Base-by-base conservation (phyloP, 2,888 invertebrate species). In the Caenorhabditis sp. region DNA sequence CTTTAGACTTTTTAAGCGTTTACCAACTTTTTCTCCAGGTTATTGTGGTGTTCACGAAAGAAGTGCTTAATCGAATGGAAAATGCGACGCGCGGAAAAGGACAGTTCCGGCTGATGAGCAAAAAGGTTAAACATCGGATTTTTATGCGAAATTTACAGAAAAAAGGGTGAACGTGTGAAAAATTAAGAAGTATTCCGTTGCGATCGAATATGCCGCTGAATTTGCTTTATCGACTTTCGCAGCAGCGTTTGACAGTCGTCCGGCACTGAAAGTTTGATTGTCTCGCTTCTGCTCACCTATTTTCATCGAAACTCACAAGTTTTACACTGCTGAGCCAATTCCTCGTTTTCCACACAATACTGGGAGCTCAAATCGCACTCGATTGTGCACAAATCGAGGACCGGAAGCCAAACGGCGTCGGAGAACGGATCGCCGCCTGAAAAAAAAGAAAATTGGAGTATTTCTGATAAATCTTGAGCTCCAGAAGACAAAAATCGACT, bases 321-420 rank as follows among this genome's bases (percentile, higher is more conserved):
- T 53, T 82, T 85, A 72, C 87, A 87, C 52, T 80, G 79, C 63
- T 87, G 87, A 20, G 76, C 68, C 39, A 87, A 70, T 9, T 86
- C 85, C 45, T 87, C 87, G 58, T 87, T 85, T 68, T 87, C 87
- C 32, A 87, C 86, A 62, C 87, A 87, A 55, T 86, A 80, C 58
- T 87, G 86, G 2, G 59, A 78, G 4, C 73, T 59, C 7, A 81
- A 48, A 65, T 86, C 78, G 66, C 87, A 87, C 35, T 81, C 66
- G 6, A 85, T 79, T 24, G 77, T 80, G 62, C 87, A 87, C 26
- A 85, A 62, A 68, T 87, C 87, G 9, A 87, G 71, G n/a, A 87
- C 86, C 11, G 87, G 87, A 9, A 86, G 80, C 87, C 87, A 87
- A 50, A 85, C 82, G 4, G 87, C 86, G 50, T 87, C 86, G 24